A percentile compares a stretch with the other conserved stretches of the same genome.
These are phyloP conservation scores for Dolichopus griseipennis DNA, from an alignment of 2,888 invertebrate species.

Conservation along the genomic window DNA sequence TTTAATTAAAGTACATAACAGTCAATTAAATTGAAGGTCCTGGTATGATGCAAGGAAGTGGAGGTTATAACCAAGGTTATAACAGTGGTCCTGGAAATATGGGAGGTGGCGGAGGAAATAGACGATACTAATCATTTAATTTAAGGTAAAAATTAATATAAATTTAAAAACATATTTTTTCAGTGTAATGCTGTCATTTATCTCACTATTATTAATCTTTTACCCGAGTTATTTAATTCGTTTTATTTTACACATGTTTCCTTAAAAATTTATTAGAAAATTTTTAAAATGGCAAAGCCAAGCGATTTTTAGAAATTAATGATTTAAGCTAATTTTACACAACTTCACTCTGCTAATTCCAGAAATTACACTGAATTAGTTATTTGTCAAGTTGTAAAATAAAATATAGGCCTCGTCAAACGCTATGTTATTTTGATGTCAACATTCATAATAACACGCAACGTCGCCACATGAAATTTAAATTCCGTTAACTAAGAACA, in stretches of 20 bases:
- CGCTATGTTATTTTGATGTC: neutral
- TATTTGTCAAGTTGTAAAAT: constrained; percentile 1
- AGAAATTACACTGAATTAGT: neutral
- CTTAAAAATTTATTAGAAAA: neutral
- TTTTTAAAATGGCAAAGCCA: neutral
- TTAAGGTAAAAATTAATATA: constrained; percentile 8
- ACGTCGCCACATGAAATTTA: neutral
- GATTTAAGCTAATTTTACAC: neutral
- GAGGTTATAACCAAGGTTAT: constrained; percentile 22
- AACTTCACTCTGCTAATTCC: neutral
- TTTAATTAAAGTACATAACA: neutral
- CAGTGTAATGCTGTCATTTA: too few species aligned
- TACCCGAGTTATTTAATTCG: neutral
- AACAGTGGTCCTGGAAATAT: constrained; percentile 25
- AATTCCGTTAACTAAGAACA: neutral
- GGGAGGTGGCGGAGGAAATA: constrained; percentile 24
- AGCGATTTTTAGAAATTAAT: neutral
- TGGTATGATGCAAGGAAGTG: constrained; percentile 20
- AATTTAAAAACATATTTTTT: too few species aligned
- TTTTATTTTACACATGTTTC: neutral
- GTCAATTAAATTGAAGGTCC: constrained; percentile 7
- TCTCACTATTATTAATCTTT: neutral
- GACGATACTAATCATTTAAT: constrained; percentile 24
- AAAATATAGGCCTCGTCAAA: neutral
- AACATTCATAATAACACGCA: neutral